Evolutionary conservation across 2,888 invertebrate genomes (phyloP), one percentile per base, ranked within the genome.

Genomic region (Aplocera efformata): DNA sequence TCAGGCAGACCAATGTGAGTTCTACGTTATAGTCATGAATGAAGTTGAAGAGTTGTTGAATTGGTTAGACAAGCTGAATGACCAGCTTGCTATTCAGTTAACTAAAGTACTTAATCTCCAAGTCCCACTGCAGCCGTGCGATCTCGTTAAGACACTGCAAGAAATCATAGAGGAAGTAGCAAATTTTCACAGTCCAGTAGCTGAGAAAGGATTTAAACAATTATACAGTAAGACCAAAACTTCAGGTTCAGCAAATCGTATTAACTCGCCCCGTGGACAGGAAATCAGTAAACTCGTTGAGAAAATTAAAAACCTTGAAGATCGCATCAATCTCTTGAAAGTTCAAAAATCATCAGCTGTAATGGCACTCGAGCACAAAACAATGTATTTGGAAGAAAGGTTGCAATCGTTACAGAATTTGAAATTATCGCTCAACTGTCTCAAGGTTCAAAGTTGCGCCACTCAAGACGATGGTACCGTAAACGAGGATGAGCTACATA

Each of bases 21-120:
- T 59, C 27, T 32, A 47, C 17, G 17, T 40, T 1, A 56, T 55
- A 38, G 27, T 72, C 20, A 26, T 50, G 23, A 53, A 58, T 32
- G 72, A 72, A 56, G 48, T 53, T 31, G 60, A 72, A 35, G 72
- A 72, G 46, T 60, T 72, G n/a, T 42, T 69, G 26, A 56, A 57
- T 41, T 72, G 72, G 72, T 30, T 72, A n/a, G 72, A 72, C 21
- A 53, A 24, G 30, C 38, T 68, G 13, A 41, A 68, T 20, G 59
- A 71, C 32, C 45, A 55, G 44, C 41, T 72, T 37, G 59, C 63
- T n/a, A 28, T 56, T 13, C 53, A 60, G 24, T 48, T 61, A 1
- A 49, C 50, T 41, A 62, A 60, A 50, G 30, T 63, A 2, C 33
- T 69, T 3, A 22, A 60, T 1, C 40, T 61, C 7, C 52, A 53